Evolutionary conservation across 2,888 invertebrate species (phyloP).

Genomic region (Pasiphila rectangulata): DNA sequence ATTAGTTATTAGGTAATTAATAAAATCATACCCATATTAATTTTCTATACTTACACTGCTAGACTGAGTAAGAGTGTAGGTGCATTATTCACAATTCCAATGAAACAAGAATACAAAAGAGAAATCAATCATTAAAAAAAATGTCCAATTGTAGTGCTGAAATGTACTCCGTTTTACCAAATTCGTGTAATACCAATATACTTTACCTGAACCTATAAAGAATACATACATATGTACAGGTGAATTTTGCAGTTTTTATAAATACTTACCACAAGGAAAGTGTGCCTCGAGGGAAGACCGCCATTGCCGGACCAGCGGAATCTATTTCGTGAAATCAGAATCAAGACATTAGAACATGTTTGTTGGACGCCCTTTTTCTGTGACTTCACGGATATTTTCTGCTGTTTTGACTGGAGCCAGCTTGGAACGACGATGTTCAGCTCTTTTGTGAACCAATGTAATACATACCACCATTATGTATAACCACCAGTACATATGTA

Average conservation of each 20-base stretch:
- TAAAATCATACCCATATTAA: too few relatives aligned
- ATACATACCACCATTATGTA: too few relatives aligned
- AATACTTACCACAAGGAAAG: constrained; percentile 57
- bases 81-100: too few relatives aligned
- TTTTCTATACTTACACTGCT: too few relatives aligned
- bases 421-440: background rate
- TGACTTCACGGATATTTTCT: background rate
- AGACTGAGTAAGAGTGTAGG: background rate
- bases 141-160: background rate
- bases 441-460: too few relatives aligned
- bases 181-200: constrained; percentile 3
- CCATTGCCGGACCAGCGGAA: constrained; percentile 51
- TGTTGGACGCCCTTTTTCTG: constrained; percentile 11
- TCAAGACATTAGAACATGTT: constrained; percentile 66
- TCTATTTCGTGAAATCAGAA: constrained; percentile 75
- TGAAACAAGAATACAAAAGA: constrained; percentile 3
- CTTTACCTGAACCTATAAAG: constrained; percentile 38
- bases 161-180: background rate
- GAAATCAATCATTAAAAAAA: too few relatives aligned
- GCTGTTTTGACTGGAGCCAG: background rate
- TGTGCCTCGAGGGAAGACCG: constrained; percentile 45
- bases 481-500: too few relatives aligned
- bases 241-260: constrained; percentile 21
- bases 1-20: too few relatives aligned
- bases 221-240: constrained; percentile 11